A percentile compares a stretch with the other conserved stretches of the same genome.
These are phyloP conservation scores for Cervus canadensis DNA, from an alignment of 2,113 vertebrate genomes.

Conservation along the genomic window DNA sequence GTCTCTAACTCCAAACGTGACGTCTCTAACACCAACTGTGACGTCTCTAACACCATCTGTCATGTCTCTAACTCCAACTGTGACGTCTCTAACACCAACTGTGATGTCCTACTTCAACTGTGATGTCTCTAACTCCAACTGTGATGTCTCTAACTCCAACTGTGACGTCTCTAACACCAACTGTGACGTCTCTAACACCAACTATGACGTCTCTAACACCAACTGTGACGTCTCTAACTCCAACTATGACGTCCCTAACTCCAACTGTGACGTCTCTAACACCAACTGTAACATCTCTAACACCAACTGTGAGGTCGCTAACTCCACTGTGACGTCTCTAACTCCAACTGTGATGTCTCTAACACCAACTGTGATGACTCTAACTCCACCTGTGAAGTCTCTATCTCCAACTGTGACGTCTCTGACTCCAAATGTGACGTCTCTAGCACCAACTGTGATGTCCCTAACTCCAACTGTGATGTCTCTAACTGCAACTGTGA, in stretches of 20 bases:
- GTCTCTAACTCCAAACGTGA: no score
- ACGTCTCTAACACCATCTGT: no score
- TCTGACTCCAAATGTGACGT: not conserved
- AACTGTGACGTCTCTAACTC: no score
- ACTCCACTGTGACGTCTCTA: not conserved
- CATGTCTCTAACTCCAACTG: no score
- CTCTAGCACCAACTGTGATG: not conserved
- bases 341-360: not conserved
- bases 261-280: no score
- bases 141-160: rapidly evolving
- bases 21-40: no score
- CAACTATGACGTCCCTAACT: rapidly evolving
- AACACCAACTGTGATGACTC: rapidly evolving
- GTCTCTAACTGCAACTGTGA: no score
- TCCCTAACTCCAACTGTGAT: not conserved
- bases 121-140: not conserved
- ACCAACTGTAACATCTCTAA: no score
- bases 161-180: not conserved
- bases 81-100: not conserved
- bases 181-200: not conserved
- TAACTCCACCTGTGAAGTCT: not conserved
- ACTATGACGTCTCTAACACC: no score
- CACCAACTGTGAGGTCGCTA: no score
- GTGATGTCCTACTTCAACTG: no score
- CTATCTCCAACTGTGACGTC: not conserved